phyloP scores from a whole-genome alignment of 2,888 invertebrate genomes.

The Cinara cedri region DNA sequence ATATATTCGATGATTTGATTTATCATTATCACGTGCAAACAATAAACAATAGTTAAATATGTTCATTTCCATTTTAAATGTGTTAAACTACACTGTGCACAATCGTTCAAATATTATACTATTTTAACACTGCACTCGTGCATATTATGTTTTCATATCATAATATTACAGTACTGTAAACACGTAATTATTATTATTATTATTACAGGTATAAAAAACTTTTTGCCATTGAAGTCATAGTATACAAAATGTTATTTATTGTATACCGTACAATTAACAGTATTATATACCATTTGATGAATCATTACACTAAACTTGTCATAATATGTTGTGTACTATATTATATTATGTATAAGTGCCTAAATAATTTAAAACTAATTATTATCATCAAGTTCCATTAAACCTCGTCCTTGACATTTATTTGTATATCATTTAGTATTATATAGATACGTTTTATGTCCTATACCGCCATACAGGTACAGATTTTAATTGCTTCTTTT shows the following conservation, averaged over 20 bases:
- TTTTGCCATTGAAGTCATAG: not conserved
- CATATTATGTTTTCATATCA: too few relatives aligned
- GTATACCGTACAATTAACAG: too few relatives aligned
- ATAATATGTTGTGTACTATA: not conserved
- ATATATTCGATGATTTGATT: too few relatives aligned
- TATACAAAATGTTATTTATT: not conserved
- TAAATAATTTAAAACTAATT: conserved; percentile 25
- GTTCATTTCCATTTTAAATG: too few relatives aligned
- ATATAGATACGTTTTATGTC: not conserved
- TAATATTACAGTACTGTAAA: too few relatives aligned
- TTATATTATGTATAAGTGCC: too few relatives aligned
- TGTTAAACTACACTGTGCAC: too few relatives aligned
- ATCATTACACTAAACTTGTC: not conserved
- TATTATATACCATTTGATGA: conserved; percentile 3
- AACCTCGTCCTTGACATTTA: not conserved
- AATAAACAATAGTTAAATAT: too few relatives aligned
- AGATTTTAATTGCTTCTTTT: not conserved
- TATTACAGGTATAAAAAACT: not conserved
- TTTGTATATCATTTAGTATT: not conserved
- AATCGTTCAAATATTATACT: too few relatives aligned
- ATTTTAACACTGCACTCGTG: too few relatives aligned
- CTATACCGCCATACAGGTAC: not conserved
- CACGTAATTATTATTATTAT: too few relatives aligned
- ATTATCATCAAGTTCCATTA: not conserved
- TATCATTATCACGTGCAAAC: too few relatives aligned